phyloP scores from a whole-genome alignment of 2,797 vertebrate species.

The Lacerta bilineata region DNA sequence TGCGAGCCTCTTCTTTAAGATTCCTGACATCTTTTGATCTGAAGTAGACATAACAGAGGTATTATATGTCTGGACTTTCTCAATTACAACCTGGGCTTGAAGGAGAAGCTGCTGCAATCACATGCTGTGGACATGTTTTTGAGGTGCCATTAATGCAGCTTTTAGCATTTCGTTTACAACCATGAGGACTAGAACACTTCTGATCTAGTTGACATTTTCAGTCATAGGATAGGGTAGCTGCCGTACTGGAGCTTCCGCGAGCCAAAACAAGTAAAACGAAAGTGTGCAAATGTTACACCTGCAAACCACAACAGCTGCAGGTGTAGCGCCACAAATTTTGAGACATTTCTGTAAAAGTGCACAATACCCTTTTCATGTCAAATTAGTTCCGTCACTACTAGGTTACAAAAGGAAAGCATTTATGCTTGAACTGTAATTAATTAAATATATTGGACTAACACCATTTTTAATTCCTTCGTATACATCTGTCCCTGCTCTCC shows the following conservation, averaged over 20 bases:
- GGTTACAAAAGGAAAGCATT: slow-evolving; percentile 3
- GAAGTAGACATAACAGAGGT: not conserved
- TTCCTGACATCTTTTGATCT: not conserved
- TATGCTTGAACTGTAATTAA: not conserved
- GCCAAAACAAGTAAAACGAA: not conserved
- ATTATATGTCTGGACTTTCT: not conserved
- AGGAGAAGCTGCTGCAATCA: not conserved
- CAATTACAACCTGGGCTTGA: not conserved
- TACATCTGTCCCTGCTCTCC: not conserved
- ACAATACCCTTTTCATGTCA: slow-evolving; percentile 8
- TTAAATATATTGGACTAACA: not conserved
- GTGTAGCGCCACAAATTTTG: slow-evolving; percentile 3
- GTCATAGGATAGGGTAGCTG: not conserved
- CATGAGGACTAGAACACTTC: not conserved
- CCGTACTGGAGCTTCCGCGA: not conserved
- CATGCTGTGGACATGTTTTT: not conserved
- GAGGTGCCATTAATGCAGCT: not conserved
- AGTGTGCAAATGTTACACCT: slow-evolving; percentile 23
- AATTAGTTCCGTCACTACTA: slow-evolving; percentile 27
- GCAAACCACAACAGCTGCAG: not conserved
- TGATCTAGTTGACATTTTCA: not conserved
- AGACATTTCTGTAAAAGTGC: slow-evolving; percentile 45
- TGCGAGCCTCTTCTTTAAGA: not conserved
- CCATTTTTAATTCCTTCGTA: not conserved
- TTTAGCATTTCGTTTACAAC: not conserved